These are phyloP conservation scores for Hermetia illucens DNA, from an alignment of 1,140 invertebrate species.

Conservation along the genomic window DNA sequence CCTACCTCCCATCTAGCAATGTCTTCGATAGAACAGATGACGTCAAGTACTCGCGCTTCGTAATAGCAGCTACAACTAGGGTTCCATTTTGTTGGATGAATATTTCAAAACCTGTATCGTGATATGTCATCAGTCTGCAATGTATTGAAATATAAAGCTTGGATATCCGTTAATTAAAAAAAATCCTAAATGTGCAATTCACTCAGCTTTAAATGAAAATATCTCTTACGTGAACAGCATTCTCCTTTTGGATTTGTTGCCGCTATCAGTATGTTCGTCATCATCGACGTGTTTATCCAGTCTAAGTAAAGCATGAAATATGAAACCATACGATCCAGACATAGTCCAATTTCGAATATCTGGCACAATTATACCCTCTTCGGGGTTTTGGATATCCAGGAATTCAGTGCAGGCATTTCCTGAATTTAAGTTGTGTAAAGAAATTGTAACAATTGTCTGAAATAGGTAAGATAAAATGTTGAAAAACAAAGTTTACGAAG, in stretches of 20 bases:
- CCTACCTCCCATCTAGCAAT: constrained; percentile 33
- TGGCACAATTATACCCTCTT: constrained; percentile 38
- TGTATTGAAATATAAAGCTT: constrained; percentile 1
- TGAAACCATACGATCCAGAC: constrained; percentile 40
- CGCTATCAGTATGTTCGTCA: constrained; percentile 8
- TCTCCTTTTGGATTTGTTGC: constrained; percentile 1
- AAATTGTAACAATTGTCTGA: constrained; percentile 22
- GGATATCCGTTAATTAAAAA: not conserved
- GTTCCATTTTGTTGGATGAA: constrained; percentile 40
- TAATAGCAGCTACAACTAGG: constrained; percentile 40
- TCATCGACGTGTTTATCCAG: constrained; percentile 29
- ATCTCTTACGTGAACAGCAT: not conserved
- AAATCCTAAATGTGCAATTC: too few species aligned
- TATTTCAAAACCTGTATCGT: constrained; percentile 42
- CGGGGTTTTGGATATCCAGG: constrained; percentile 35
- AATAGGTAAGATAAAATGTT: not conserved
- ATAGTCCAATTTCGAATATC: constrained; percentile 38
- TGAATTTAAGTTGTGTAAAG: constrained; percentile 19
- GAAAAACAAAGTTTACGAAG: not conserved
- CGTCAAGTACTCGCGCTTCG: constrained; percentile 41
- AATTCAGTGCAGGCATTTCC: constrained; percentile 25
- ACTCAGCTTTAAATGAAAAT: too few species aligned
- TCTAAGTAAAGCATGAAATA: constrained; percentile 42
- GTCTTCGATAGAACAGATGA: constrained; percentile 35
- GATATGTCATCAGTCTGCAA: constrained; percentile 36